Base-by-base conservation (phyloP, 2,888 invertebrate genomes). In the Antheraea yamamai region DNA sequence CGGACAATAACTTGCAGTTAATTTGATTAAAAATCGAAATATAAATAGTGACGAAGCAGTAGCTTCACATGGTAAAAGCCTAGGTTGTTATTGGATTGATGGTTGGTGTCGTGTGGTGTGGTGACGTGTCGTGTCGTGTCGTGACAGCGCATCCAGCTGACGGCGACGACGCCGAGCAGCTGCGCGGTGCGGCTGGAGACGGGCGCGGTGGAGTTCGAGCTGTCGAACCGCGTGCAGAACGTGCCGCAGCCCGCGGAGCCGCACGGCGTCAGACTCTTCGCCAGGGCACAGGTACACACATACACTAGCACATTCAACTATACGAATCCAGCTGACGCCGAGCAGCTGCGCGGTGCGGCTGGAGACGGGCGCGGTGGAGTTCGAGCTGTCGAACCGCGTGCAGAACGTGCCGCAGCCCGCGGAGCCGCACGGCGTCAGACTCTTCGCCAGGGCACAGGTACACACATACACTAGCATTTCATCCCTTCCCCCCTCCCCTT, bases 81-180 rank as follows among this genome's bases (percentile, higher is more conserved):
- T 39, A 39, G 4, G 30, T 30, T 30, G 35, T 39, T 39, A 39
- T 39, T 39, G 35, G 4, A 6, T 39, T 35, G 2, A 52, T 52
- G 14, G 18, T 55, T 12, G 51, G 51, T 20, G 58, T 58, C 18
- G 58, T 58, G n/a, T 20, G n/a, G 52, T 58, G 58, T 61, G 30
- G 26, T 66, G 64, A 61, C 3, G 61, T 61, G 14, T 8, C 51
- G 7, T 64, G 71, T 14, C 10, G 68, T 20, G 23, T 16, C 68
- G 30, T 72, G 39, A 51, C 92, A 97, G 96, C 97, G 99, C 75
- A 98, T 99, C 78, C 99, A 99, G 90, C 95, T 99, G 76, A 99
- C 99, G 0, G 99, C 99, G 1, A 99, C 99, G 0, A 99, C 99
- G 0, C 99, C 99, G 0, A 99, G 99, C 73, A 98, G 98, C 87